These are phyloP conservation scores for Rana temporaria DNA, from an alignment of 2,113 vertebrate species.

Conservation along the genomic window DNA sequence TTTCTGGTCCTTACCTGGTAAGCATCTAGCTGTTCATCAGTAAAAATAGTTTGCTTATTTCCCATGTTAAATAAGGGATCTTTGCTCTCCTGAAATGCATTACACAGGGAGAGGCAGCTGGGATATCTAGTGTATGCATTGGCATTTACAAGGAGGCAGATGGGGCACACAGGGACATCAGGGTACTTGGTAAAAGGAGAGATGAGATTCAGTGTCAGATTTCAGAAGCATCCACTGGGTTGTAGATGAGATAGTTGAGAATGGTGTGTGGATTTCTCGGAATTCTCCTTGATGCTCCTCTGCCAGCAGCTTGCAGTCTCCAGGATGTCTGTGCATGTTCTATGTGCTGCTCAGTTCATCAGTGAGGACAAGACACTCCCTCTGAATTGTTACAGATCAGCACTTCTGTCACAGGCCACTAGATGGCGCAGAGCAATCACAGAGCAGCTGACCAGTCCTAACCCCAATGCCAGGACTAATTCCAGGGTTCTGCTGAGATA, in stretches of 20 bases:
- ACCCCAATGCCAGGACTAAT: too few relatives aligned
- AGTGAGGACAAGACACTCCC: conserved; percentile 38
- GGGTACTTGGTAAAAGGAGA: conserved; percentile 8
- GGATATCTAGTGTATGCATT: conserved; percentile 79
- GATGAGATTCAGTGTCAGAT: background rate
- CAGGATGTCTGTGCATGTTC: conserved; percentile 2
- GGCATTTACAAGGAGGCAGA: conserved; percentile 62
- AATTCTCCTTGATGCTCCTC: background rate
- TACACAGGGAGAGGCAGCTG: conserved; percentile 75
- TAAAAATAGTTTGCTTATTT: conserved; percentile 96
- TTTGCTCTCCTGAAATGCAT: conserved; percentile 76
- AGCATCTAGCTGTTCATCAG: conserved; percentile 93
- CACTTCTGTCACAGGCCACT: conserved; percentile 18
- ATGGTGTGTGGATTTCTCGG: background rate
- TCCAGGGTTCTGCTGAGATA: too few relatives aligned
- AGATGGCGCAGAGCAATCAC: conserved; percentile 17
- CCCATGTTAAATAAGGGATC: conserved; percentile 85
- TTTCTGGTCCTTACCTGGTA: conserved; percentile 82
- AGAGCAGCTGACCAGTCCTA: background rate
- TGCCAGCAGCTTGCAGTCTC: conserved; percentile 7
- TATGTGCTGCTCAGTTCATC: conserved; percentile 13
- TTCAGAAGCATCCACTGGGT: conserved; percentile 11
- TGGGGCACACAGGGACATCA: conserved; percentile 67
- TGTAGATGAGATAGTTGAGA: background rate
- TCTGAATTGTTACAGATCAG: conserved; percentile 8